Percentiles rank a stretch among this genome's conserved stretches.
Evolutionary conservation across 2,888 invertebrate genomes (phyloP).

Genomic region (Epinotia bilunana): DNA sequence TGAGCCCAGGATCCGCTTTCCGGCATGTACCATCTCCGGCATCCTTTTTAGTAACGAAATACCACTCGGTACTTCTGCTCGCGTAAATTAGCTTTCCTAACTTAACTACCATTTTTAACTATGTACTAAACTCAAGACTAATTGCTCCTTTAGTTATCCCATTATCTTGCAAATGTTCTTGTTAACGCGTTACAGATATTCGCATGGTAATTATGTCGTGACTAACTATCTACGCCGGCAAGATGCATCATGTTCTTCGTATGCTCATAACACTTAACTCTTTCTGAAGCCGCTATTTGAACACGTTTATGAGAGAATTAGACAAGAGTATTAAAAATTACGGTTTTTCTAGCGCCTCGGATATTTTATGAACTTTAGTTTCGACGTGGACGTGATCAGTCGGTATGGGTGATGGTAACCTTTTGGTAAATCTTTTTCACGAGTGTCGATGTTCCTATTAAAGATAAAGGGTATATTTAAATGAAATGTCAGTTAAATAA

Average conservation of each 20-base stretch:
- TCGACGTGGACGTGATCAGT: constrained; percentile 1
- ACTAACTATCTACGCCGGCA: constrained; percentile 26
- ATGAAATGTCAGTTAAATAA: not conserved
- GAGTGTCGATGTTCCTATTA: not conserved
- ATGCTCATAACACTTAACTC: not conserved
- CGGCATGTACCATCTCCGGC: not conserved
- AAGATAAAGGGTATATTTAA: not conserved
- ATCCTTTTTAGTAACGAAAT: not conserved
- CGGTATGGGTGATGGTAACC: constrained; percentile 23
- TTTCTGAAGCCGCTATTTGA: constrained; percentile 7
- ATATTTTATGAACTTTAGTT: not conserved
- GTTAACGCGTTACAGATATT: constrained; percentile 54
- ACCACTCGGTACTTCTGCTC: not conserved
- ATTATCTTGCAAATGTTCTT: constrained; percentile 55
- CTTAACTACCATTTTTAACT: constrained; percentile 15
- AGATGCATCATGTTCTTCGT: constrained; percentile 1
- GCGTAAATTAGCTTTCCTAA: constrained; percentile 7
- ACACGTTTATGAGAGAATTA: not conserved
- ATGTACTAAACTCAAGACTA: constrained; percentile 50
- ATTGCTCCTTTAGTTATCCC: constrained; percentile 54
- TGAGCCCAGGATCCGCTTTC: not conserved
- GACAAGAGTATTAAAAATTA: not conserved
- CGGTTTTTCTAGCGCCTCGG: not conserved
- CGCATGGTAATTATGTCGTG: constrained; percentile 53
- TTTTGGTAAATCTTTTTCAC: constrained; percentile 8